A percentile compares a stretch with the other conserved stretches of the same genome.
Conservation (phyloP, 2,888 invertebrate species). For the Limnephilus lunatus region DNA sequence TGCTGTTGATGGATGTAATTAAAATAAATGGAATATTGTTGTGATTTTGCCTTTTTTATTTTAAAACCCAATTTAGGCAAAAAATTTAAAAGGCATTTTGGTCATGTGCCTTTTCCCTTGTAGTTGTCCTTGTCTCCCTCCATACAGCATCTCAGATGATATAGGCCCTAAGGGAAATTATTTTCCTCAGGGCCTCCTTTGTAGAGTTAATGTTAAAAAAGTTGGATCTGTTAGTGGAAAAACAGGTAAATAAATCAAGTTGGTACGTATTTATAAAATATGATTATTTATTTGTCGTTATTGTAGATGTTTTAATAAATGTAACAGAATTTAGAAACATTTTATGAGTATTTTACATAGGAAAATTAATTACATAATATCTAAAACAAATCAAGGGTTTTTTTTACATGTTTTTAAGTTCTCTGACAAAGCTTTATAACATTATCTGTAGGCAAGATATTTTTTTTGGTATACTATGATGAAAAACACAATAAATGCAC, state of each 20-base stretch:
- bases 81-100: neutral
- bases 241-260: neutral
- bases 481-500: neutral
- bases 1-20: neutral
- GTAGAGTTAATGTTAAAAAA: no score
- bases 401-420: neutral
- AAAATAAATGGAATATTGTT: neutral
- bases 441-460: neutral
- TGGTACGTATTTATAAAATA: neutral
- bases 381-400: neutral
- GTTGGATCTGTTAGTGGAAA: neutral
- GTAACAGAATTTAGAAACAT: neutral
- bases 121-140: no score
- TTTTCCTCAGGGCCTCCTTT: no score
- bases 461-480: no score
- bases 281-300: neutral
- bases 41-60: neutral
- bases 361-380: neutral
- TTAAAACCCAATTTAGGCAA: neutral
- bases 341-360: neutral
- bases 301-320: neutral
- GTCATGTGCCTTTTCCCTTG: no score
- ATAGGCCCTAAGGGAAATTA: no score
- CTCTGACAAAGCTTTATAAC: neutral
- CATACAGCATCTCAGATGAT: no score